Base-by-base conservation (phyloP, 2,888 invertebrate genomes). In the Drosophila kambysellisi region DNA sequence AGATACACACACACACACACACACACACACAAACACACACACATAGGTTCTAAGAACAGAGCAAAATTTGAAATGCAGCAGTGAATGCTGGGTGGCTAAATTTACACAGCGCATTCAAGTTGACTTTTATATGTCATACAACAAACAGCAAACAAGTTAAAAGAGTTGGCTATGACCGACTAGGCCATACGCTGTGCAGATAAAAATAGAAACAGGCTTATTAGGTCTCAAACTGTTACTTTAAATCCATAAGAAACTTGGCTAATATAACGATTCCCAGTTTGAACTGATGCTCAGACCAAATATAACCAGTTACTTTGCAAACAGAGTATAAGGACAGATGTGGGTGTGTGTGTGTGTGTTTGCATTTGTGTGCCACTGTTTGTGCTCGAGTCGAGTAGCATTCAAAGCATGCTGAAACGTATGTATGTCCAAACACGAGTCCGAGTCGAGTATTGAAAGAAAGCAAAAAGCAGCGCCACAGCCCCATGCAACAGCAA, bases 41-140 rank as follows among this genome's bases (percentile, higher is more conserved):
- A 35, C 20, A 25, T 25, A 48, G 57, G 9, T 37, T 25, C 46
- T 76, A 59, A 70, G 58, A 71, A 46, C 51, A 60, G 58, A 33
- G 53, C 70, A 50, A 53, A 60, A 54, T 74, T 70, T 51, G 57
- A 57, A 67, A 56, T 54, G 79, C 69, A 57, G 43, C 60, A 63
- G 62, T 70, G 63, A 56, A 63, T 68, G 59, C 59, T 61, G 71
- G 81, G 56, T 80, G 72, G 83, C 74, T 80, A 80, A 80, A 82
- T 81, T 81, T 82, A 73, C 79, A 79, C 76, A 77, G 80, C 69
- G 73, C 80, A 83, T 76, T 83, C 81, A 83, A 87, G 84, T 77
- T 82, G 85, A 83, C 83, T 86, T 88, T 90, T 90, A 90, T 89
- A 83, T 88, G 86, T 88, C 86, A 87, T 74, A 85, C 85, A 77